These are phyloP conservation scores for Atethmia centrago DNA, from an alignment of 2,888 invertebrate species.

Conservation along the genomic window DNA sequence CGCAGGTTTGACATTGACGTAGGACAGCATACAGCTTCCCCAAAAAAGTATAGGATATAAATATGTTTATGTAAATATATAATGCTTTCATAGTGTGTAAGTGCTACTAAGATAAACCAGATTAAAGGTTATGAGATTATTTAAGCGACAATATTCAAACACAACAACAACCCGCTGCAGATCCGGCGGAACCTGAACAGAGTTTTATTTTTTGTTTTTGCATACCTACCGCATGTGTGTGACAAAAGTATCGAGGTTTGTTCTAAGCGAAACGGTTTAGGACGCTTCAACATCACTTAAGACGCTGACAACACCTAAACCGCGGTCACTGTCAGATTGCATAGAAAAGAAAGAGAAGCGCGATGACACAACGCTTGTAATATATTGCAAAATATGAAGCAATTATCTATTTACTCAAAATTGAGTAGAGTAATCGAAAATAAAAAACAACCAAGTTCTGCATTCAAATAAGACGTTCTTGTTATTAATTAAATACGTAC, in stretches of 20 bases:
- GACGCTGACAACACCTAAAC: too few species aligned
- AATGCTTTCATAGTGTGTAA: neutral
- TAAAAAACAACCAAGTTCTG: too few species aligned
- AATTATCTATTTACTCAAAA: too few species aligned
- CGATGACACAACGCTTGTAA: too few species aligned
- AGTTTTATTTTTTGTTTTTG: neutral
- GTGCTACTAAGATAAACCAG: neutral
- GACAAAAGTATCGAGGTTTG: neutral
- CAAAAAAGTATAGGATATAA: conserved; percentile 25
- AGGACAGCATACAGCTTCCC: conserved; percentile 22
- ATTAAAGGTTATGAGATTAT: conserved; percentile 1
- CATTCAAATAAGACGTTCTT: too few species aligned
- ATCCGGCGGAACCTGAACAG: neutral
- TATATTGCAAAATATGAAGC: too few species aligned
- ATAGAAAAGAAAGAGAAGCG: too few species aligned
- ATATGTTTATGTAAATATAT: conserved; percentile 9
- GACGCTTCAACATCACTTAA: neutral
- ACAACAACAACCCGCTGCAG: too few species aligned
- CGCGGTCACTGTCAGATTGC: too few species aligned
- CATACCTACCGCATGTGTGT: neutral
- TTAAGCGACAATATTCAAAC: neutral
- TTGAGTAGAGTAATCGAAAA: too few species aligned
- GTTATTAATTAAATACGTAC: too few species aligned
- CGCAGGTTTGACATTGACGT: conserved; percentile 50
- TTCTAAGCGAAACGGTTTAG: neutral